Evolutionary conservation across 2,888 invertebrate species (phyloP).

Genomic region (Lasius platythorax): DNA sequence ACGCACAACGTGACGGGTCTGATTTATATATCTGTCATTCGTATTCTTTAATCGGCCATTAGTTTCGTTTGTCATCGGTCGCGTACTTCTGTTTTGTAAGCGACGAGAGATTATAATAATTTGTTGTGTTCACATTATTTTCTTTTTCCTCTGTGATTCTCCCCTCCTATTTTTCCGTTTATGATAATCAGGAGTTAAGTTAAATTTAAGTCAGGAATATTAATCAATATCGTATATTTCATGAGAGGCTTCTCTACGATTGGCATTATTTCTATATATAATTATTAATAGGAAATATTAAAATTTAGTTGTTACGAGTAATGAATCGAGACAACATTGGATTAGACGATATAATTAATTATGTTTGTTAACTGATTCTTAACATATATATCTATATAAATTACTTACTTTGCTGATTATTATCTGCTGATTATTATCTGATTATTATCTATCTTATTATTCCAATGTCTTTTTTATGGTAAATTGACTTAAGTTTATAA

Average conservation of each 20-base stretch:
- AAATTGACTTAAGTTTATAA: not conserved
- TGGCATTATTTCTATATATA: not conserved
- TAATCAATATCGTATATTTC: not conserved
- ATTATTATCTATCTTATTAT: not conserved
- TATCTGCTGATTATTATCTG: too few species aligned
- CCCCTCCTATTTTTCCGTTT: not conserved
- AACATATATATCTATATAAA: not conserved
- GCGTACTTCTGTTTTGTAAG: constrained; percentile 32
- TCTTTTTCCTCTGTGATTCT: not conserved
- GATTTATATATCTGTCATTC: constrained; percentile 7
- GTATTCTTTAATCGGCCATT: constrained; percentile 10
- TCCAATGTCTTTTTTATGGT: not conserved
- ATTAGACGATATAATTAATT: not conserved
- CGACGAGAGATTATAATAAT: constrained; percentile 52
- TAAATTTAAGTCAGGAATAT: not conserved
- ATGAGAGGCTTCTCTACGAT: not conserved
- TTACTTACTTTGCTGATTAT: not conserved
- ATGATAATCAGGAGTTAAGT: not conserved
- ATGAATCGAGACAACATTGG: not conserved
- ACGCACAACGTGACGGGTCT: not conserved
- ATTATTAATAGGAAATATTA: not conserved
- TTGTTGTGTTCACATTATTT: constrained; percentile 59
- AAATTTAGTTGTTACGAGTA: not conserved
- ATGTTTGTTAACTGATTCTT: constrained; percentile 5
- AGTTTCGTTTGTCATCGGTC: not conserved